Base-by-base conservation (phyloP, 2,797 vertebrate genomes). In the Myripristis jacobus region DNA sequence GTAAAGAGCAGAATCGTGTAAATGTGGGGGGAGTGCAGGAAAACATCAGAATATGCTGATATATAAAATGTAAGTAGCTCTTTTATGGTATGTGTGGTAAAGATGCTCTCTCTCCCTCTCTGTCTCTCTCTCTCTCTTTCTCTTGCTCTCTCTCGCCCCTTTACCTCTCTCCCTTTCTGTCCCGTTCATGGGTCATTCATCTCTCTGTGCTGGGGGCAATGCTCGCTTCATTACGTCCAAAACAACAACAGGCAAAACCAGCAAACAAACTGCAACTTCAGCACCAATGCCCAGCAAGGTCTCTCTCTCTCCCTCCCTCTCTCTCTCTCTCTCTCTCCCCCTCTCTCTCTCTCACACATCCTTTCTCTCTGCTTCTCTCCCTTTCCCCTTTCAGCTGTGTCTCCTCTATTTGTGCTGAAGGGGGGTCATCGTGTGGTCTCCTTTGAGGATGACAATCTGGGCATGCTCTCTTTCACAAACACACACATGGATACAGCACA, bases 211-310 rank as follows among this genome's bases (percentile, higher is more conserved):
- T 60, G 55, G 65, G 73, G 38, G 57, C 48, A 44, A 31, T 8
- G 44, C 51, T 53, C 36, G 47, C 22, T 70, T 82, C 66, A 77
- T 82, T 77, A 77, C 62, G 55, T 65, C 57, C 54, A 59, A 59
- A 87, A 83, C 63, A 84, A 88, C 51, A 86, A 52, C 46, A 62
- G 47, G 54, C 51, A 50, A 75, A 84, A 75, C 13, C 3, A 54
- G 59, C 12, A 47, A 76, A 84, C 29, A 81, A 83, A 78, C 70
- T 72, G 62, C 71, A 80, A 67, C 79, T 68, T 84, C 71, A 84
- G 74, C 80, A 65, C 31, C 27, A 21, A 21, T 21, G 29, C 16
- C 46, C 55, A 52, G 71, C 62, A 71, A 70, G 16, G 55, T 51
- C 44, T 70, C 61, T 60, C 25, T 46, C 56, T 43, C 29, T 51